Base-by-base conservation (phyloP, 2,797 vertebrate genomes). In the Cottoperca gobio region DNA sequence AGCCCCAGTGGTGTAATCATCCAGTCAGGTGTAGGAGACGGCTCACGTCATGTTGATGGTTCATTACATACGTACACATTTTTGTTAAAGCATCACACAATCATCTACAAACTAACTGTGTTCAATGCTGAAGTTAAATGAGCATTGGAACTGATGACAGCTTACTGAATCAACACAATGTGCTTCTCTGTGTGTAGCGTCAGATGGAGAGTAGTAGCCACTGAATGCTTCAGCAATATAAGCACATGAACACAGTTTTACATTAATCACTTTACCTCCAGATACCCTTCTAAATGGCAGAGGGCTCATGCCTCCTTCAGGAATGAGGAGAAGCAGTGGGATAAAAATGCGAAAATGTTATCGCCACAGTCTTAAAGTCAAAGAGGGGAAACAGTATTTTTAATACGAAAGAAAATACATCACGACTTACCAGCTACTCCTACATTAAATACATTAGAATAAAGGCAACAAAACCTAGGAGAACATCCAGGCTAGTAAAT, bases 231-330 rank as follows among this genome's bases (percentile, higher is more conserved):
- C 35, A 82, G 73, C 66, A 3, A 54, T 54, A 23, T n/a, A 58
- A 78, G 64, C 66, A 72, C 24, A 53, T 31, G 52, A 63, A 54
- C 54, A 72, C 21, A 52, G 26, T 26, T 45, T 13, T 5, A 61
- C 19, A 73, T 55, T 26, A 39, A 31, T 49, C 23, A 74, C 65
- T 78, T 97, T 97, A 98, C 97, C 97, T 98, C 88, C 95, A 87
- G 95, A 91, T 87, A 95, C 92, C 92, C 94, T 97, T 90, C 97
- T 97, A 96, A 94, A 88, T 73, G 96, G 94, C 81, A 96, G 94
- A 79, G 96, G 97, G 90, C 97, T 98, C 93, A 95, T 95, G 91
- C 95, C 93, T 89, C 95, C 97, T 97, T 95, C 94, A 92, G 88
- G 89, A 89, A 92, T 86, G 88, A 91, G 60, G 79, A 40, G 33